Base-by-base conservation (phyloP, 2,113 vertebrate genomes). In the Hymenochirus boettgeri region DNA sequence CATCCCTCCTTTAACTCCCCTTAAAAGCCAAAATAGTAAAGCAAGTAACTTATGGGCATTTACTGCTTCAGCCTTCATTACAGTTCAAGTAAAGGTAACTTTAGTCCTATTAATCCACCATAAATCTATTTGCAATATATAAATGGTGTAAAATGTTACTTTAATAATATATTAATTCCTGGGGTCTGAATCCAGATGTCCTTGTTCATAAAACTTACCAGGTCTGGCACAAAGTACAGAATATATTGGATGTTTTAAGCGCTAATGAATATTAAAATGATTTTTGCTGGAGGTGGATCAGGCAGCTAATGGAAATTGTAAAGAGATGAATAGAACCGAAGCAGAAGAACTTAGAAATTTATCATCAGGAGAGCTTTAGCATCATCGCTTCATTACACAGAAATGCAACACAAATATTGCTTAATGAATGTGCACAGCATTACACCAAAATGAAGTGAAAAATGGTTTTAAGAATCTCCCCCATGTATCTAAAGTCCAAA, bases 241-340 rank as follows among this genome's bases (percentile, higher is more conserved):
- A 53, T 53, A 37, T 31, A 52, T 53, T 52, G 46, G 33, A 62
- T 62, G 48, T 62, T 33, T 53, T 62, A 19, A 62, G 46, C 31
- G 11, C 33, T 62, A 62, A 53, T 62, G 61, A 62, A 62, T 62
- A 62, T 53, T 53, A 62, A 53, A 62, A 62, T 62, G 19, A 62
- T 62, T 62, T 51, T 62, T 26, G 61, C 61, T 62, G 61, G 61
- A 45, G 61, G 61, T 63, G 50, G 50, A 63, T 53, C 51, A 24
- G 61, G 35, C 35, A 35, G 61, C 39, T 63, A 63, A 55, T 63
- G 25, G 61, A 63, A 63, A 55, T 26, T 54, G 35, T 55, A 37
- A 18, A 45, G 50, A 54, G 50, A 63, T 54, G 51, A 63, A 63
- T 63, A 37, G 48, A 63, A 33, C 51, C 15, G 21, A 29, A 33